Evolutionary conservation across 2,113 vertebrate genomes (phyloP).

Genomic region (Ameiurus melas): DNA sequence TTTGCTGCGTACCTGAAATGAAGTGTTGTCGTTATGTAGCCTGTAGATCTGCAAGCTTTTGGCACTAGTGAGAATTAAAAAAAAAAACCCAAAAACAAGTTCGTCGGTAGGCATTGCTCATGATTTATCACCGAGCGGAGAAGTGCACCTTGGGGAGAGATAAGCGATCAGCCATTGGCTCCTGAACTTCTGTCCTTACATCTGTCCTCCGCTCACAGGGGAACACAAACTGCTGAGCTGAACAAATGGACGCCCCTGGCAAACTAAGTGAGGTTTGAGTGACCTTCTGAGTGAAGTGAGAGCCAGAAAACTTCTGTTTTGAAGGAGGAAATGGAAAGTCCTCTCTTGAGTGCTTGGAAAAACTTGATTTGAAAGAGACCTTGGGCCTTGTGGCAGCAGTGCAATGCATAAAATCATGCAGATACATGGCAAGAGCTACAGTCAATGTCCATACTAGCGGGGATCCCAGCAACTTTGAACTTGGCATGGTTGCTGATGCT

Average conservation of each 20-base stretch:
- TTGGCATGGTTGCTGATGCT: background rate
- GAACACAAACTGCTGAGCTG: conserved; percentile 53
- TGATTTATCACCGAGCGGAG: conserved; percentile 48
- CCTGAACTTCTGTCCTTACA: conserved; percentile 49
- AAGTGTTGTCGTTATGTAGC: background rate
- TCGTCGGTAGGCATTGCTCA: conserved; percentile 25
- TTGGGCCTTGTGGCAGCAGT: background rate
- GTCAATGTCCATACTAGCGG: background rate
- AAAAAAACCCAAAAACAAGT: conserved; percentile 4
- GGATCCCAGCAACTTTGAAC: background rate
- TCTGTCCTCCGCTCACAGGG: conserved; percentile 44
- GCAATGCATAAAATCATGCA: background rate
- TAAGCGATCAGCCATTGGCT: conserved; percentile 52
- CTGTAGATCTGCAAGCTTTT: background rate
- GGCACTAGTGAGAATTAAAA: background rate
- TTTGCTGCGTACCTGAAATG: conserved; percentile 25
- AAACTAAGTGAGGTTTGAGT: conserved; percentile 45
- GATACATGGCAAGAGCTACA: background rate
- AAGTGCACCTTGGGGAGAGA: conserved; percentile 44
- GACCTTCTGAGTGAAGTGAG: conserved; percentile 60
- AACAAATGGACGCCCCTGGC: conserved; percentile 36
- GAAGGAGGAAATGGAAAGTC: conserved; percentile 28
- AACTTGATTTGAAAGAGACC: conserved; percentile 1
- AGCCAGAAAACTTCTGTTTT: conserved; percentile 53
- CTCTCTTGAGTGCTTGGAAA: background rate